Evolutionary conservation across 2,113 vertebrate species (phyloP), one percentile per base, ranked within the genome.

Genomic region (Tragelaphus scriptus): DNA sequence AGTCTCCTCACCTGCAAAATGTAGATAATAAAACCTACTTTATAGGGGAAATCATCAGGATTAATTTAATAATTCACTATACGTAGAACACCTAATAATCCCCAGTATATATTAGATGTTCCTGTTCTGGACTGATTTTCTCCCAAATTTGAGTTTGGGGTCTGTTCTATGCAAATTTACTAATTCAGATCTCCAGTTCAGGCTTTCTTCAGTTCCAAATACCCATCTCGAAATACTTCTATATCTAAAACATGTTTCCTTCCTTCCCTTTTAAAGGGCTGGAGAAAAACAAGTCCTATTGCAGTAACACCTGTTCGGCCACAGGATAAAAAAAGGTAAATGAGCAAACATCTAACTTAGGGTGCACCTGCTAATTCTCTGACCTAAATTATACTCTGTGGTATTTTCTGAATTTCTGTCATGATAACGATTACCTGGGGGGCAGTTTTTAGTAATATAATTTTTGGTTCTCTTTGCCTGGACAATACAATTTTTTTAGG

Each of bases 121-220:
- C 30, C 59, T 53, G 15, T 93, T 85, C 81, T 88, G 28, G 25
- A 19, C 13, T 75, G 61, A 91, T 44, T 93, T 28, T 63, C 13
- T 85, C 28, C 26, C 58, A 82, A 95, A 92, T 89, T 63, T 95
- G 55, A 55, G 3, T 90, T 94, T 98, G 49, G 65, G 19, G 21
- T 92, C 53, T 94, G 32, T 88, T 91, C 12, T 71, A 32, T 86
- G 28, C 28, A 94, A 77, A 63, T 56, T 80, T 56, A 65, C 11
- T 36, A 51, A 28, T 63, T 25, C 36, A 88, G 86, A 25, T 93
- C 40, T 86, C 26, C 11, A 91, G 51, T 25, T 30, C 40, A 68
- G 55, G 25, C 26, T 51, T 77, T 84, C 44, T 97, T 96, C 51
- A 85, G 28, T 49, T 92, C 47, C 92, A 92, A 89, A 97, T 8